phyloP scores from a whole-genome alignment of 2,888 invertebrate species.

The Drosophila putrida region DNA sequence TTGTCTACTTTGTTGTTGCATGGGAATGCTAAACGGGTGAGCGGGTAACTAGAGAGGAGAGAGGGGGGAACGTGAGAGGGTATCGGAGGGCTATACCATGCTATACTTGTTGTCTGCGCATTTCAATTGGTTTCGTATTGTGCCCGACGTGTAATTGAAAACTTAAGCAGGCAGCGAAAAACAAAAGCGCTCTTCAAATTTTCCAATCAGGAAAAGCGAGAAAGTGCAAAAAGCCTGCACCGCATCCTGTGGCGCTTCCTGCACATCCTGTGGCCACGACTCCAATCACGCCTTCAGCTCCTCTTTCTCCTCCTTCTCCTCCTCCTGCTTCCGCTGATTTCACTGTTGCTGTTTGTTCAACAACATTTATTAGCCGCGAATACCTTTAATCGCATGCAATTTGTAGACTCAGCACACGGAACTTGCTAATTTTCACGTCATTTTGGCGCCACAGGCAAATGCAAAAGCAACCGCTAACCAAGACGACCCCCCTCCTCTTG shows the following conservation, averaged over 20 bases:
- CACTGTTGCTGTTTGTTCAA: slow-evolving; percentile 65
- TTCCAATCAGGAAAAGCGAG: slow-evolving; percentile 61
- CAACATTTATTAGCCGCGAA: slow-evolving; percentile 80
- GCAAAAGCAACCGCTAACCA: slow-evolving; percentile 15
- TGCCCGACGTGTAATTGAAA: slow-evolving; percentile 70
- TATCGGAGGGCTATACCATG: neutral
- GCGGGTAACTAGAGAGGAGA: neutral
- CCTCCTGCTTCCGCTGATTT: neutral
- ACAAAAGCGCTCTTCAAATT: slow-evolving; percentile 55
- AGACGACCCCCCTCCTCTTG: neutral
- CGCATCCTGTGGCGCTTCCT: slow-evolving; percentile 39
- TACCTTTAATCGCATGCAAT: slow-evolving; percentile 79
- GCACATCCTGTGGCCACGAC: slow-evolving; percentile 57
- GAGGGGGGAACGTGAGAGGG: slow-evolving; percentile 4
- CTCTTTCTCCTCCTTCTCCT: neutral
- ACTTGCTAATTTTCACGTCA: slow-evolving; percentile 75
- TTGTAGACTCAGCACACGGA: slow-evolving; percentile 65
- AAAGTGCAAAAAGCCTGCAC: slow-evolving; percentile 38
- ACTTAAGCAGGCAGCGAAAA: slow-evolving; percentile 66
- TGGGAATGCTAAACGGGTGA: slow-evolving; percentile 16
- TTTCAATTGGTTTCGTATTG: slow-evolving; percentile 73
- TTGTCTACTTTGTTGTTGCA: slow-evolving; percentile 61
- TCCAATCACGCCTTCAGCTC: slow-evolving; percentile 22
- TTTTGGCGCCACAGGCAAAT: slow-evolving; percentile 46
- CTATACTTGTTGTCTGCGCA: slow-evolving; percentile 52